Conservation (phyloP, 2,797 vertebrate species). For the Bradypodion pumilum region DNA sequence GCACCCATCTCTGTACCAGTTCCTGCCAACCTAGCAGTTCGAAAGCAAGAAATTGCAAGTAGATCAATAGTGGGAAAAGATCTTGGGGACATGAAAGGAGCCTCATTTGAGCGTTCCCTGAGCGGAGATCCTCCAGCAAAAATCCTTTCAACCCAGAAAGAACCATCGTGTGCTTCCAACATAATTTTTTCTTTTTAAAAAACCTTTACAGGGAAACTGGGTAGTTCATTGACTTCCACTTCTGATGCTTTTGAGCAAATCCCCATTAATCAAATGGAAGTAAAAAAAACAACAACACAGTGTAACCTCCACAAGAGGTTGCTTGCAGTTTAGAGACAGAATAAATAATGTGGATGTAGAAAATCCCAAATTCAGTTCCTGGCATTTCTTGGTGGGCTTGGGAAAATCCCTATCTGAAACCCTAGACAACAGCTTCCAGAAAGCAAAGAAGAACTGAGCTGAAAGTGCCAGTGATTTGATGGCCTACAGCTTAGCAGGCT, state of each 20-base stretch:
- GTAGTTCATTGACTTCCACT: conserved; percentile 20
- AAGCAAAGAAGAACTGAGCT: not conserved
- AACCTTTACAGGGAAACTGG: not conserved
- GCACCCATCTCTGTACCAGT: too few species aligned
- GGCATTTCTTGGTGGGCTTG: not conserved
- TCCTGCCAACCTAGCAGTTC: too few species aligned
- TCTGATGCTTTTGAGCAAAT: not conserved
- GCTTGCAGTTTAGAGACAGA: not conserved
- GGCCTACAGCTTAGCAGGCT: too few species aligned
- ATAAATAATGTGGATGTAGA: not conserved
- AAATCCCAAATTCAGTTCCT: not conserved
- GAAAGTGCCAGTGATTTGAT: not conserved
- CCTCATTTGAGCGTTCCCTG: too few species aligned
- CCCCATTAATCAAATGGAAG: not conserved
- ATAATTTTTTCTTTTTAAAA: too few species aligned
- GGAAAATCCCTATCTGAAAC: not conserved
- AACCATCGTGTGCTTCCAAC: too few species aligned
- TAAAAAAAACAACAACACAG: not conserved
- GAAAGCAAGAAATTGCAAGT: too few species aligned
- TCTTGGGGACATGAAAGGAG: too few species aligned
- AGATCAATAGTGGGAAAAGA: too few species aligned
- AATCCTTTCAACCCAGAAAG: too few species aligned
- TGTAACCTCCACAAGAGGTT: not conserved
- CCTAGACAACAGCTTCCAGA: not conserved
- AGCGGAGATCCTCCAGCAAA: too few species aligned